Conservation (phyloP, 2,797 vertebrate genomes). For the Trichosurus vulpecula region DNA sequence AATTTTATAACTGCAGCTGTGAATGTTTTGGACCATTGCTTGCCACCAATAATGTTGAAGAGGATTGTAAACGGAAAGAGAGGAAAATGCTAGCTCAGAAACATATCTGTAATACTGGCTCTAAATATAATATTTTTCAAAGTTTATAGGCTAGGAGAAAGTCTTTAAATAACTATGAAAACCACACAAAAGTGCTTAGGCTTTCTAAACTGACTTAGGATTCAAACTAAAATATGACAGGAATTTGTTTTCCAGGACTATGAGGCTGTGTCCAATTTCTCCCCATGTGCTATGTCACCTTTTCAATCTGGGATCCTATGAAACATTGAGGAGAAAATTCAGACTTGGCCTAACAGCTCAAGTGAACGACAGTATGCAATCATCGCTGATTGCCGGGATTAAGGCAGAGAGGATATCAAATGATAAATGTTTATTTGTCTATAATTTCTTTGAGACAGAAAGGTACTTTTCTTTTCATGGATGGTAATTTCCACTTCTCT, state of each 20-base stretch:
- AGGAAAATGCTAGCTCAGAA: slow-evolving; percentile 67
- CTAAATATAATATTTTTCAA: slow-evolving; percentile 73
- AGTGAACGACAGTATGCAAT: slow-evolving; percentile 7
- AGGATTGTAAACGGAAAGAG: slow-evolving; percentile 55
- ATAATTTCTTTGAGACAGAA: slow-evolving; percentile 15
- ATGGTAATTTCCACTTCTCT: slow-evolving; percentile 54
- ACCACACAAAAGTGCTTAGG: slow-evolving; percentile 62
- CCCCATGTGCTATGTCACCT: slow-evolving; percentile 48
- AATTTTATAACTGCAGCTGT: slow-evolving; percentile 66
- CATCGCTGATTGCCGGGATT: slow-evolving; percentile 3
- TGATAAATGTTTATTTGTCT: slow-evolving; percentile 42
- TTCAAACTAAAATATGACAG: slow-evolving; percentile 62
- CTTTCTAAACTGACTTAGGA: slow-evolving; percentile 64
- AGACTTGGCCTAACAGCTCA: slow-evolving; percentile 30
- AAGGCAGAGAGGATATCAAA: slow-evolving; percentile 26
- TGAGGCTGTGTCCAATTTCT: slow-evolving; percentile 59
- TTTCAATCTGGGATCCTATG: slow-evolving; percentile 46
- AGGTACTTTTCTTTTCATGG: slow-evolving; percentile 42
- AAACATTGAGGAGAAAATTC: background rate
- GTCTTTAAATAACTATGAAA: slow-evolving; percentile 69
- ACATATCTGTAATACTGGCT: slow-evolving; percentile 56
- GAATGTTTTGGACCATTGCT: slow-evolving; percentile 69
- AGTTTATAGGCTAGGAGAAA: slow-evolving; percentile 67
- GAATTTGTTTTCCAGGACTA: slow-evolving; percentile 64
- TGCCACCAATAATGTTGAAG: slow-evolving; percentile 55